Evolutionary conservation across 2,113 vertebrate genomes (phyloP).

Genomic region (Gymnocephalus cernua): DNA sequence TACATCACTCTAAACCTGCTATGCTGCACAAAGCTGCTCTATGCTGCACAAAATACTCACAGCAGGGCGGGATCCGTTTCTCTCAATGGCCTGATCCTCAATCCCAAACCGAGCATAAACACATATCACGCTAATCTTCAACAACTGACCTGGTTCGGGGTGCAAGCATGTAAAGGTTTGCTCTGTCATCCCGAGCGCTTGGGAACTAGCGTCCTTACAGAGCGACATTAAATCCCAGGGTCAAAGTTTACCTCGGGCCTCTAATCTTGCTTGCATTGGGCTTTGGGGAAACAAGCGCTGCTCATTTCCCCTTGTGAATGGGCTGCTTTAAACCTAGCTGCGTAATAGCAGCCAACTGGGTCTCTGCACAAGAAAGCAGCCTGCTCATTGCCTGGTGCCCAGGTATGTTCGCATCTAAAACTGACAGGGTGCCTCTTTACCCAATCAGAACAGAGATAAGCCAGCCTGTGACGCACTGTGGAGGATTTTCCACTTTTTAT

Average conservation of each 20-base stretch:
- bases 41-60: constrained; percentile 24
- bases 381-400: constrained; percentile 19
- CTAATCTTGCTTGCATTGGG: constrained; percentile 68
- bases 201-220: constrained; percentile 39
- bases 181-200: constrained; percentile 47
- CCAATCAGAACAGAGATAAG: neutral
- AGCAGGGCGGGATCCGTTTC: constrained; percentile 28
- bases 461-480: too few relatives aligned
- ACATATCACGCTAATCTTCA: constrained; percentile 51
- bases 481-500: too few relatives aligned
- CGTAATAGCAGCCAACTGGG: constrained; percentile 52
- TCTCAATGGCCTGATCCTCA: constrained; percentile 45
- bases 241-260: constrained; percentile 69
- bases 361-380: constrained; percentile 35
- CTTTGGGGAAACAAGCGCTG: constrained; percentile 61
- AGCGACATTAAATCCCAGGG: constrained; percentile 64
- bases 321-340: constrained; percentile 50
- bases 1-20: constrained; percentile 11
- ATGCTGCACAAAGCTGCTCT: constrained; percentile 44
- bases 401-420: constrained; percentile 42
- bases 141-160: constrained; percentile 52
- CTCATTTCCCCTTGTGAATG: constrained; percentile 57
- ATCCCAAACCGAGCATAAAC: constrained; percentile 32
- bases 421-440: constrained; percentile 1
- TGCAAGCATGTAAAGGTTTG: constrained; percentile 52